Evolutionary conservation across 92 coral and sea anemone species (phyloP).

Genomic region (Anthopleura xanthogrammica): DNA sequence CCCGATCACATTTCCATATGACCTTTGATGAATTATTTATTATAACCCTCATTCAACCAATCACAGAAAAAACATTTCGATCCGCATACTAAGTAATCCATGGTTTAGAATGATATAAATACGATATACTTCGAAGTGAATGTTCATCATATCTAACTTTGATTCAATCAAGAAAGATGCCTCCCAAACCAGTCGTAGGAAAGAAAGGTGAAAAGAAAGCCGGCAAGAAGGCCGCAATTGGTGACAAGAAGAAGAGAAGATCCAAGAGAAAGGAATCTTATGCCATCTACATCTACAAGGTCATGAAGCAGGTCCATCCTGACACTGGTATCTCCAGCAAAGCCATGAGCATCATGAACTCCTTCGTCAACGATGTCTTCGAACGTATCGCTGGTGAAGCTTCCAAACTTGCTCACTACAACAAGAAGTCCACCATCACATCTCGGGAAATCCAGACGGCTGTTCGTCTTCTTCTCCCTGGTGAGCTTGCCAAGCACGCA

Average conservation of each 20-base stretch:
- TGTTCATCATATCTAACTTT: too few relatives aligned
- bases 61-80: too few relatives aligned
- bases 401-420: constrained; percentile 9
- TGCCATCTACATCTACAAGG: constrained; percentile 88
- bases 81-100: too few relatives aligned
- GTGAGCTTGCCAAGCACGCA: constrained; percentile 49
- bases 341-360: constrained; percentile 93
- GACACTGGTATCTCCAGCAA: constrained; percentile 95
- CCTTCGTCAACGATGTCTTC: constrained; percentile 85
- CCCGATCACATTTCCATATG: too few relatives aligned
- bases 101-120: too few relatives aligned
- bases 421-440: constrained; percentile 13
- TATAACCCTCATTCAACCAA: too few relatives aligned
- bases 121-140: too few relatives aligned
- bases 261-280: constrained; percentile 63
- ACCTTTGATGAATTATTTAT: too few relatives aligned
- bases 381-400: constrained; percentile 75
- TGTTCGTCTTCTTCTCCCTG: constrained; percentile 36
- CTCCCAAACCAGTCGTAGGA: neutral
- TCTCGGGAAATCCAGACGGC: constrained; percentile 36
- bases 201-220: constrained; percentile 47
- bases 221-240: constrained; percentile 44
- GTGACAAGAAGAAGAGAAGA: constrained; percentile 49
- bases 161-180: too few relatives aligned
- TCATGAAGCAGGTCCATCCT: constrained; percentile 87